Percentiles rank a stretch among this genome's conserved stretches.
Conservation (phyloP, 2,113 vertebrate species). For the Rhizomys pruinosus region DNA sequence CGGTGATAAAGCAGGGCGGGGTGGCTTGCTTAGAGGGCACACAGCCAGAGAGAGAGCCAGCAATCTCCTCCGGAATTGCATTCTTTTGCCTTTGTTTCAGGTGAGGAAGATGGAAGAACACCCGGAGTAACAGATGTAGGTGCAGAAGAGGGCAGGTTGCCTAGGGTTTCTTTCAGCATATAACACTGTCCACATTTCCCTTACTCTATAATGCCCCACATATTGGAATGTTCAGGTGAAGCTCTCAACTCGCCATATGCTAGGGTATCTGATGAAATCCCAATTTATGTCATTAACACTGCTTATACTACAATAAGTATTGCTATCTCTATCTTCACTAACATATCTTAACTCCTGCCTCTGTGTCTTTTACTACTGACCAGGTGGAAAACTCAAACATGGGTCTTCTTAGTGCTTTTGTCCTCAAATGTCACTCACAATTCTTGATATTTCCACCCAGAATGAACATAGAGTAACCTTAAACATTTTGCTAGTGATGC, state of each 20-base stretch:
- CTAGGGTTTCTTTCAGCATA: not conserved
- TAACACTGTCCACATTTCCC: not conserved
- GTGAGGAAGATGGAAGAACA: not conserved
- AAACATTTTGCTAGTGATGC: not conserved
- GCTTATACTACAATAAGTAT: not conserved
- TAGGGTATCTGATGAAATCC: not conserved
- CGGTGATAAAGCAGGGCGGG: not conserved
- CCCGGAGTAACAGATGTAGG: not conserved
- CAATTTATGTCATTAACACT: not conserved
- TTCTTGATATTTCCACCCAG: not conserved
- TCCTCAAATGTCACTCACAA: not conserved
- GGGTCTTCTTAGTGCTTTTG: not conserved
- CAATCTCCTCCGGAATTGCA: not conserved
- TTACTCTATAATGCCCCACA: not conserved
- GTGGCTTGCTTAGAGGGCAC: not conserved
- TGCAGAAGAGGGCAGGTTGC: not conserved
- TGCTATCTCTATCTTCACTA: not conserved
- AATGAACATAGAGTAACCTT: not conserved
- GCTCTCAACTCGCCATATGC: not conserved
- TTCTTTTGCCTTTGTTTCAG: conserved; percentile 10
- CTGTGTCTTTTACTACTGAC: not conserved
- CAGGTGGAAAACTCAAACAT: not conserved
- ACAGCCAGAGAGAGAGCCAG: not conserved
- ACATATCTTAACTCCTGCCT: not conserved
- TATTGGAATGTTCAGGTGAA: not conserved